Base-by-base conservation (phyloP, 2,797 vertebrate genomes). In the Muscicapa comitata region DNA sequence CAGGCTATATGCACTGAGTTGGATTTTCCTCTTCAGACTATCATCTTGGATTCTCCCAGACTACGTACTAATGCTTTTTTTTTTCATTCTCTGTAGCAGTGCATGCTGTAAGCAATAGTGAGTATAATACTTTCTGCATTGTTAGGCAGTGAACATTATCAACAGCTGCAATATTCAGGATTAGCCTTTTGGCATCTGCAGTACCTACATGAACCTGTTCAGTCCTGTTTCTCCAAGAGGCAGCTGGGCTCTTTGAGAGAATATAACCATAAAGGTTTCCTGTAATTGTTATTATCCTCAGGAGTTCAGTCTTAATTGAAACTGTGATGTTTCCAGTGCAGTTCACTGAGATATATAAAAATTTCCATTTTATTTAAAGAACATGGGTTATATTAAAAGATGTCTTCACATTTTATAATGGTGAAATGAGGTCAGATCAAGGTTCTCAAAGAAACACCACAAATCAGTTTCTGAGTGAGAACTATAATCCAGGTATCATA, bases 151-250 rank as follows among this genome's bases (percentile, higher is more conserved):
- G 28, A 91, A 57, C 50, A 40, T 91, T 95, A 95, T 74, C 93
- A 95, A 77, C 87, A 93, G 82, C 89, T 95, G 79, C 92, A 95
- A 85, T 93, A 84, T 82, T 93, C 54, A 82, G 87, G 71, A 80
- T 88, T 95, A 86, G 70, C 63, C 28, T 86, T 93, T 95, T 95
- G 94, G 77, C 89, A 87, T 88, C 79, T 96, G 70, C 42, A 80
- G 59, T 86, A 73, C 86, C 61, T 90, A 51, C 13, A 8, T 45
- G 73, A 90, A 85, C 95, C 78, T 94, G 82, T 93, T 94, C 37
- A 48, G 67, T 93, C 74, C 63, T 90, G 53, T 79, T 95, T 88
- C 72, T 95, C 57, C 85, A 94, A 70, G 76, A 93, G 50, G 77
- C 89, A 95, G 53, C 89, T 96, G 94, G 72, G 51, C 65, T 77